Percentiles rank a stretch among this genome's conserved stretches.
phyloP scores from a whole-genome alignment of 2,797 vertebrate genomes.

The Karalla daura region DNA sequence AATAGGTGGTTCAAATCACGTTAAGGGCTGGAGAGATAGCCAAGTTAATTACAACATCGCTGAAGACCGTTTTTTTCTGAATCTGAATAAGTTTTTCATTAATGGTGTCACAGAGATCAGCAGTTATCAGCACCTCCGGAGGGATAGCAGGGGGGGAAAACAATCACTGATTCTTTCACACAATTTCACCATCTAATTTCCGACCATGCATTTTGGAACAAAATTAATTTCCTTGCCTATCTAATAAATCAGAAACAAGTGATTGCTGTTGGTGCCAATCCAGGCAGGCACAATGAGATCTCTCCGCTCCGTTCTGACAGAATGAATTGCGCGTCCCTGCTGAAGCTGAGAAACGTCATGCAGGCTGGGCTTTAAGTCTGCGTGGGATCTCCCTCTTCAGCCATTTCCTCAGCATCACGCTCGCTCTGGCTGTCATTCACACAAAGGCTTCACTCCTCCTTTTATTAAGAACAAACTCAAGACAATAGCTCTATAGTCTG shows the following conservation, averaged over 20 bases:
- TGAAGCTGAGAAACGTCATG: conserved; percentile 59
- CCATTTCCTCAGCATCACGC: conserved; percentile 39
- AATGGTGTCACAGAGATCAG: conserved; percentile 83
- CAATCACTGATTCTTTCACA: conserved; percentile 84
- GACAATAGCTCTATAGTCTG: conserved; percentile 11
- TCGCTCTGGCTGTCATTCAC: conserved; percentile 30
- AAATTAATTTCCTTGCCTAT: conserved; percentile 88
- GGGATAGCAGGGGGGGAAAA: conserved; percentile 68
- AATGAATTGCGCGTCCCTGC: conserved; percentile 61
- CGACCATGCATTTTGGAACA: conserved; percentile 83
- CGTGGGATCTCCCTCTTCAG: conserved; percentile 61
- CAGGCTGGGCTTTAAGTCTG: conserved; percentile 51
- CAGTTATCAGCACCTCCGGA: conserved; percentile 82
- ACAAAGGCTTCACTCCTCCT: conserved; percentile 33
- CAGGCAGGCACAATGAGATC: conserved; percentile 77
- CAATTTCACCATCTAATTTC: conserved; percentile 87
- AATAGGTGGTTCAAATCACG: conserved; percentile 68
- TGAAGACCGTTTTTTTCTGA: conserved; percentile 54
- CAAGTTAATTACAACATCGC: conserved; percentile 82
- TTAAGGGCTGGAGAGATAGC: conserved; percentile 74
- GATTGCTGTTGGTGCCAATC: conserved; percentile 84
- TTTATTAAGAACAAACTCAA: conserved; percentile 53
- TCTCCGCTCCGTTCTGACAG: conserved; percentile 55
- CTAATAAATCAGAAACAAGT: conserved; percentile 86
- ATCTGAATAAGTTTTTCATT: conserved; percentile 85